Percentiles rank a stretch among this genome's conserved stretches.
phyloP scores from a whole-genome alignment of 2,888 invertebrate species.

The Ennomos fuscantarius region DNA sequence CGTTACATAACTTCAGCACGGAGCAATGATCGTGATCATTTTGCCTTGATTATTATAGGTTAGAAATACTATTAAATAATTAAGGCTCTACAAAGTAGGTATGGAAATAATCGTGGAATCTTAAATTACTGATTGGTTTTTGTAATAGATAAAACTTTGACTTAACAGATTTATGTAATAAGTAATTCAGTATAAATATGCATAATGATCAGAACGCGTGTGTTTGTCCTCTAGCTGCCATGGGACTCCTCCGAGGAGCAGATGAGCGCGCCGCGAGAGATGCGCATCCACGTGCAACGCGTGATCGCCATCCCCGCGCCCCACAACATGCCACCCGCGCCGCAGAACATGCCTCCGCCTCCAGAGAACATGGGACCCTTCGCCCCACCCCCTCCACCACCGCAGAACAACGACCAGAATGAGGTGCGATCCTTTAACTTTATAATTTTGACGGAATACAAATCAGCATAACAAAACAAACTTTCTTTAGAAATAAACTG shows the following conservation, averaged over 20 bases:
- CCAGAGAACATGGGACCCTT: conserved; percentile 39
- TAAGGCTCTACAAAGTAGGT: no score
- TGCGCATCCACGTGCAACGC: conserved; percentile 82
- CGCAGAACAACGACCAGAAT: conserved; percentile 64
- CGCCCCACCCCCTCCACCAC: conserved; percentile 71
- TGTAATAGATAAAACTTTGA: no score
- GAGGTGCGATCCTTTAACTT: conserved; percentile 52
- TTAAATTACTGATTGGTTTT: no score
- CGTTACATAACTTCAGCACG: conserved; percentile 3
- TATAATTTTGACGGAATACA: no score
- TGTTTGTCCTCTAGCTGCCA: conserved; percentile 64
- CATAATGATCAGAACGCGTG: neutral
- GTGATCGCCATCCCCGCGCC: conserved; percentile 78
- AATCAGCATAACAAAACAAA: no score
- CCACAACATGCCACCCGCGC: conserved; percentile 70
- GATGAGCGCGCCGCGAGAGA: conserved; percentile 71
- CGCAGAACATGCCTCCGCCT: conserved; percentile 63
- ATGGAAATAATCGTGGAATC: no score
- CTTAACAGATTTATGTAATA: no score
- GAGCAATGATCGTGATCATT: conserved; percentile 5
- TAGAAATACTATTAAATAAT: no score
- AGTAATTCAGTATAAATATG: no score
- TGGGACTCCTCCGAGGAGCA: conserved; percentile 82
- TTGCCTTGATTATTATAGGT: neutral
- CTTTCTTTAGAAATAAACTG: no score